Evolutionary conservation across 2,113 vertebrate species (phyloP).

Genomic region (Neolamprologus caudopunctatus): DNA sequence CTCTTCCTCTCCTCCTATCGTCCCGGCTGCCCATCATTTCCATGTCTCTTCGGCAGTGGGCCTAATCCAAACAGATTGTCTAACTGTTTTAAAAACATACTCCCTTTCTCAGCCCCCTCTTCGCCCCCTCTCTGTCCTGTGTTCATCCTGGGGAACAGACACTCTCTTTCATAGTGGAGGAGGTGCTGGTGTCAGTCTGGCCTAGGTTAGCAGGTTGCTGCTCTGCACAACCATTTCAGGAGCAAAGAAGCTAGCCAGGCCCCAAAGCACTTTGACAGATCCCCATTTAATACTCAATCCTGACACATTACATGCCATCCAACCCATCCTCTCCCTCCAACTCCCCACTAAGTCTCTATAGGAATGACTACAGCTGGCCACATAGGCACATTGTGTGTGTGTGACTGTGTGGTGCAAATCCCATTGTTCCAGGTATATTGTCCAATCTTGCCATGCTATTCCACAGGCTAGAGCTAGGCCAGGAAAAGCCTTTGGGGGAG

Average conservation of each 20-base stretch:
- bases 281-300: constrained; percentile 49
- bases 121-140: constrained; percentile 35
- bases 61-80: constrained; percentile 68
- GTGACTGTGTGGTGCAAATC: constrained; percentile 25
- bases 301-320: constrained; percentile 36
- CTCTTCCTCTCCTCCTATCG: constrained; percentile 48
- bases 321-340: background rate
- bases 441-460: constrained; percentile 32
- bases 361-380: constrained; percentile 52
- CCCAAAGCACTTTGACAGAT: constrained; percentile 62
- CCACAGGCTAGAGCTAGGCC: constrained; percentile 12
- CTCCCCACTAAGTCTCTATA: constrained; percentile 8
- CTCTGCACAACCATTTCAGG: constrained; percentile 42
- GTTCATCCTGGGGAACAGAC: constrained; percentile 40
- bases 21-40: constrained; percentile 55
- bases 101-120: constrained; percentile 34
- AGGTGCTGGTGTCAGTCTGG: constrained; percentile 53
- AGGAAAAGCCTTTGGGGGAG: constrained; percentile 8
- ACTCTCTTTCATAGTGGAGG: constrained; percentile 62
- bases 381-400: background rate
- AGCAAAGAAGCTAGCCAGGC: constrained; percentile 27
- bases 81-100: constrained; percentile 68
- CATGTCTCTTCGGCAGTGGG: constrained; percentile 55
- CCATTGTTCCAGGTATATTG: constrained; percentile 54
- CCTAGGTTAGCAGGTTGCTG: constrained; percentile 57